These are phyloP conservation scores for Platycercus adscitus DNA, from an alignment of 2,113 vertebrate genomes.

Conservation along the genomic window DNA sequence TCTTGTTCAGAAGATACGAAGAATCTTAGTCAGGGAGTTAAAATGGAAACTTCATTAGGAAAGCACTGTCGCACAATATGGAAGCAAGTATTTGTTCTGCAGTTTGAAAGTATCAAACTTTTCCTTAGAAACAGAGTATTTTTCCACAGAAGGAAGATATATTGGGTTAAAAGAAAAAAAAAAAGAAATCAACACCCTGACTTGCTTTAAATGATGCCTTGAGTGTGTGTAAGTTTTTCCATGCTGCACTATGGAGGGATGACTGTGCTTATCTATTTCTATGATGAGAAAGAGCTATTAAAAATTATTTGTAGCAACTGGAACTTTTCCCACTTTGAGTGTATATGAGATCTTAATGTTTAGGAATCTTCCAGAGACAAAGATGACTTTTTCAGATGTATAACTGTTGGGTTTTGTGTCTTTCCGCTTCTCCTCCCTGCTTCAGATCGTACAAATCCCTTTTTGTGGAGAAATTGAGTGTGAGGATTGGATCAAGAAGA, in stretches of 20 bases:
- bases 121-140: not conserved
- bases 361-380: not conserved
- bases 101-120: not conserved
- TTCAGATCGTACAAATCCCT: slow-evolving; percentile 93
- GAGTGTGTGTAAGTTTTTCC: not conserved
- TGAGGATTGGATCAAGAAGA: slow-evolving; percentile 98
- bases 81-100: not conserved
- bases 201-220: not conserved
- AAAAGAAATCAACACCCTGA: not conserved
- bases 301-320: not conserved
- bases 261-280: not conserved
- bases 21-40: not conserved
- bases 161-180: not conserved
- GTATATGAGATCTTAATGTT: not conserved
- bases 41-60: not conserved
- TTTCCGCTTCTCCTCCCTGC: not conserved
- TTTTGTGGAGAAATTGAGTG: slow-evolving; percentile 94
- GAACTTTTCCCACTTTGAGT: not conserved
- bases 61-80: not conserved
- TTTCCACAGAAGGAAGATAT: not conserved
- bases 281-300: not conserved
- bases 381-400: not conserved
- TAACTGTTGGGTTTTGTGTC: not conserved
- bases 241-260: not conserved
- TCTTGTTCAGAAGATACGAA: not conserved